phyloP scores from a whole-genome alignment of 2,797 vertebrate species.

The Enteromius radiatus region DNA sequence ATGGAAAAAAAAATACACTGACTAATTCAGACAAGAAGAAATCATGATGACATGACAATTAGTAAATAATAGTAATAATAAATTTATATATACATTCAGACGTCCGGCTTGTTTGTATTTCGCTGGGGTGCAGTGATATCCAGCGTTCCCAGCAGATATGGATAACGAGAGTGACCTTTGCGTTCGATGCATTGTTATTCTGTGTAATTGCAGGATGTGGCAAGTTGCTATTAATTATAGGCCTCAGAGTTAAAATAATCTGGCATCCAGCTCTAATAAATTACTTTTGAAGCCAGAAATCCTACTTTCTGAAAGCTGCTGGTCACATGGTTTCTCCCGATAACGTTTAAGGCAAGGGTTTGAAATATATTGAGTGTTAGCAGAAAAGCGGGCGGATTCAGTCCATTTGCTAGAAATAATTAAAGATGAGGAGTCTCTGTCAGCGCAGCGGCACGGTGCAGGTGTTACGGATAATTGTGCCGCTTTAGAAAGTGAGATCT shows the following conservation, averaged over 20 bases:
- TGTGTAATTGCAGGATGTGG: constrained; percentile 11
- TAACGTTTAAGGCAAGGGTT: constrained; percentile 1
- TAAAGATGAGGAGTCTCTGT: constrained; percentile 12
- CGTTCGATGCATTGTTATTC: constrained; percentile 17
- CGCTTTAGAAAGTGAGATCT: constrained; percentile 20
- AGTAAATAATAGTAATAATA: no score
- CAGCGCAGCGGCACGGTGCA: constrained; percentile 2
- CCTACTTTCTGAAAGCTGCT: background rate
- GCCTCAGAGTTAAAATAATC: constrained; percentile 9
- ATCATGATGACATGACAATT: no score
- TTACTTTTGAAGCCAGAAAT: background rate
- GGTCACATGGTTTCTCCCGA: background rate
- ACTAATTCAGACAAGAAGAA: no score
- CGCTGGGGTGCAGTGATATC: background rate
- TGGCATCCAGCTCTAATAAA: background rate
- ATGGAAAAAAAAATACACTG: no score
- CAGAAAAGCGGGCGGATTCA: constrained; percentile 16
- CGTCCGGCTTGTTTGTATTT: background rate
- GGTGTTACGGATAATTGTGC: constrained; percentile 36
- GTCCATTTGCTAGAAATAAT: constrained; percentile 28
- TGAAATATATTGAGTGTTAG: constrained; percentile 19
- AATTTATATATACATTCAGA: background rate
- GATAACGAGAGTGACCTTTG: constrained; percentile 33
- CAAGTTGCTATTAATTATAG: background rate
- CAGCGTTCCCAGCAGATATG: background rate